These are phyloP conservation scores for Pangasianodon gigas DNA, from an alignment of 2,113 vertebrate species.

Conservation along the genomic window DNA sequence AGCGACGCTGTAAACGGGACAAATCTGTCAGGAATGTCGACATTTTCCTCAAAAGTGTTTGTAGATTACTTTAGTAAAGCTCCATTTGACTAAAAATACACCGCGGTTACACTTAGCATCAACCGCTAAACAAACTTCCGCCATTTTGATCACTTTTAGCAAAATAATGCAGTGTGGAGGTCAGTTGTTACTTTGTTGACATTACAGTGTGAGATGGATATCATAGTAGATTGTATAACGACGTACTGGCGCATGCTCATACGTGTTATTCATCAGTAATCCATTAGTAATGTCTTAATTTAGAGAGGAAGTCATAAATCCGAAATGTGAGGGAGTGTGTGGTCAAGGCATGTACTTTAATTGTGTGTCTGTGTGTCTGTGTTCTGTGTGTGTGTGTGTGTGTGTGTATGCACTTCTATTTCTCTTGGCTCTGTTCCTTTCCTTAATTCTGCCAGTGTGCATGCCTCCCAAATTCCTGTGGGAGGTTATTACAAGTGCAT, in stretches of 20 bases:
- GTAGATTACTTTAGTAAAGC: not conserved
- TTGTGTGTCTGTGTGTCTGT: not conserved
- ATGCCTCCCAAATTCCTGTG: conserved; percentile 36
- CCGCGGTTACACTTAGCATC: not conserved
- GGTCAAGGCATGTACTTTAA: not conserved
- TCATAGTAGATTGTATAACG: not conserved
- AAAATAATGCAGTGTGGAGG: not conserved
- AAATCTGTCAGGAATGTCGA: not conserved
- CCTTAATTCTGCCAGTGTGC: conserved; percentile 14
- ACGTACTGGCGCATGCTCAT: too few relatives aligned
- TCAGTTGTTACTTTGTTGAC: not conserved
- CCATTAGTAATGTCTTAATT: not conserved
- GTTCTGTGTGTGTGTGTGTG: conserved; percentile 21
- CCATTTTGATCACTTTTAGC: not conserved
- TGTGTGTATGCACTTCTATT: conserved; percentile 25
- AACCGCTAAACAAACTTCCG: not conserved
- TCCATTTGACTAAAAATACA: not conserved
- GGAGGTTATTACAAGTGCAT: conserved; percentile 52
- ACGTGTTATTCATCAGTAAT: not conserved
- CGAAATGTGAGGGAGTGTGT: not conserved
- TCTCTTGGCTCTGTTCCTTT: conserved; percentile 40
- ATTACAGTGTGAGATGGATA: not conserved
- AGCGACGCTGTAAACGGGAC: not conserved
- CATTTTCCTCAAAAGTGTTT: not conserved
- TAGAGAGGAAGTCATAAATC: conserved; percentile 9